Conservation (phyloP, 2,888 invertebrate genomes). For the Monochamus alternatus region DNA sequence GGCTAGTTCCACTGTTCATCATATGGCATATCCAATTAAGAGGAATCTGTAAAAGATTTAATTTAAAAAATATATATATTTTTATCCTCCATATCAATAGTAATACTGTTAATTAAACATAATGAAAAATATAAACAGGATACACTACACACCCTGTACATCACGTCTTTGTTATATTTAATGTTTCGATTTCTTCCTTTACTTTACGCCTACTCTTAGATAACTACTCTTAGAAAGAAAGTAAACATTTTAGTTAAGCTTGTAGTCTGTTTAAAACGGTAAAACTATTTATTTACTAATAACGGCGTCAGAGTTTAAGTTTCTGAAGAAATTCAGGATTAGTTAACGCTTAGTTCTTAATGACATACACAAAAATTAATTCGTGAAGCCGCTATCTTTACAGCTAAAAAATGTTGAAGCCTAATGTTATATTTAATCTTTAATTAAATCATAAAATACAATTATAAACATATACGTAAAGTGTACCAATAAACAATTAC, state of each 20-base stretch:
- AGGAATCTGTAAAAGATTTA: constrained; percentile 6
- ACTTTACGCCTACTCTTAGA: not conserved
- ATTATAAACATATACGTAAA: not conserved
- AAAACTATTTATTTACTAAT: not conserved
- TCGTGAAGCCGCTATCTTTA: not conserved
- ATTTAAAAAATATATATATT: not conserved
- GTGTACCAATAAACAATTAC: not conserved
- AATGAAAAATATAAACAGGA: not conserved
- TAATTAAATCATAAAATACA: constrained; percentile 7
- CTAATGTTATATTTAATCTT: not conserved
- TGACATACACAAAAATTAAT: not conserved
- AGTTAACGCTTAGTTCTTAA: too few species aligned
- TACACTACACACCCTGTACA: not conserved
- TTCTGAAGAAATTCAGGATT: too few species aligned
- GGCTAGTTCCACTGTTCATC: constrained; percentile 68
- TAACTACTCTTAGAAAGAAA: not conserved
- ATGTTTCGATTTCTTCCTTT: not conserved
- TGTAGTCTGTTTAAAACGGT: not conserved
- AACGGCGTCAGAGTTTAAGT: too few species aligned
- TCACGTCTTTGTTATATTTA: not conserved
- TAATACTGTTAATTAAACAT: too few species aligned
- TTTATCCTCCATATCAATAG: not conserved
- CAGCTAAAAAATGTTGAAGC: not conserved
- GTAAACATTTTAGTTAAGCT: not conserved
- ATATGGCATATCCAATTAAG: constrained; percentile 62